These are phyloP conservation scores for Ectobius pallidus DNA, from an alignment of 2,888 invertebrate genomes.

Conservation along the genomic window DNA sequence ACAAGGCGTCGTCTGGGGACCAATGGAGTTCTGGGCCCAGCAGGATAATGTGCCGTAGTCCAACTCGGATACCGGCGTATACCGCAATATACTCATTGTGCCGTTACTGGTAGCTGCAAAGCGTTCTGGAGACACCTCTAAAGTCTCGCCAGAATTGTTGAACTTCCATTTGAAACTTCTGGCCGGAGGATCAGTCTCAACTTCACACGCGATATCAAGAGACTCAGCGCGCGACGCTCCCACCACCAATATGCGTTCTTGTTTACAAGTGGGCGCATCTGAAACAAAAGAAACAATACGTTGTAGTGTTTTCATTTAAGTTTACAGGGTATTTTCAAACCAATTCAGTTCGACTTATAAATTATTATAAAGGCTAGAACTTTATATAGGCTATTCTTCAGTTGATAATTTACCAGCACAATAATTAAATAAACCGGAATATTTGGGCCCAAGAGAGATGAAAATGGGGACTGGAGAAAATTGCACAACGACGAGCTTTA, in stretches of 20 bases:
- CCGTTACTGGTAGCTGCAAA: conserved; percentile 76
- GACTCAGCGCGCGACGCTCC: conserved; percentile 89
- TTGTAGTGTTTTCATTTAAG: too few relatives aligned
- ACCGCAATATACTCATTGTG: conserved; percentile 63
- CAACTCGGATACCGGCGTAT: conserved; percentile 66
- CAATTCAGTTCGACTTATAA: too few relatives aligned
- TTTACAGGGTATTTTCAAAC: too few relatives aligned
- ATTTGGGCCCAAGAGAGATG: too few relatives aligned
- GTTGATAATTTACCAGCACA: too few relatives aligned
- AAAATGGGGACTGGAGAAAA: too few relatives aligned
- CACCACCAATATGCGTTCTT: conserved; percentile 78
- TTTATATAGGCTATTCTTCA: too few relatives aligned
- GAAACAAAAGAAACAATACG: conserved; percentile 49
- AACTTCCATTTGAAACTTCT: conserved; percentile 93
- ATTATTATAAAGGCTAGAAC: too few relatives aligned
- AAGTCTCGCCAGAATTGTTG: conserved; percentile 89
- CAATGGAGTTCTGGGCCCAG: conserved; percentile 84
- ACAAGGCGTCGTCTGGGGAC: conserved; percentile 81
- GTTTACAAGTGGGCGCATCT: conserved; percentile 85
- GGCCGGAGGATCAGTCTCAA: conserved; percentile 91
- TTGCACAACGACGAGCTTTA: too few relatives aligned
- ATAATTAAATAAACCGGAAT: too few relatives aligned
- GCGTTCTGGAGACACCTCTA: conserved; percentile 79
- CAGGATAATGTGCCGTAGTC: conserved; percentile 91
- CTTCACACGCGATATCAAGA: conserved; percentile 85